Conservation (phyloP, 2,113 vertebrate genomes). For the Opisthocomus hoazin region DNA sequence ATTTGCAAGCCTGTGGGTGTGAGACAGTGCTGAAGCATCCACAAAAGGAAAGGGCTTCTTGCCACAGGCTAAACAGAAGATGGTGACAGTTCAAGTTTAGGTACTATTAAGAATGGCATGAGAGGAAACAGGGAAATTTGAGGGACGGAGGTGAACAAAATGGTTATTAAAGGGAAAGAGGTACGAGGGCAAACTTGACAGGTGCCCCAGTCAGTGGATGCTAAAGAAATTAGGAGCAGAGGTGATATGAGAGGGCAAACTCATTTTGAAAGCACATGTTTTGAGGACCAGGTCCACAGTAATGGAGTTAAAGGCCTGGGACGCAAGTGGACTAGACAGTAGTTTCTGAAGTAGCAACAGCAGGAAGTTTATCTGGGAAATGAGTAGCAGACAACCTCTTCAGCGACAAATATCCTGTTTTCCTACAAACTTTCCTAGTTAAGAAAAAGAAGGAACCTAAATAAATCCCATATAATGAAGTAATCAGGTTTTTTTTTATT, state of each 20-base stretch:
- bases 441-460: slow-evolving; percentile 47
- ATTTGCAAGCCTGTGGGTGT: not conserved
- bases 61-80: not conserved
- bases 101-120: not conserved
- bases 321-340: not conserved
- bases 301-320: not conserved
- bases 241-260: not conserved
- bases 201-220: not conserved
- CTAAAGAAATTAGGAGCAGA: not conserved
- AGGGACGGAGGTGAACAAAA: not conserved
- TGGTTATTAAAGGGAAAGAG: not conserved
- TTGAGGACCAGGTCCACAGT: not conserved
- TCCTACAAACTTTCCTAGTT: slow-evolving; percentile 29
- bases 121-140: not conserved
- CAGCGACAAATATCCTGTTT: slow-evolving; percentile 50
- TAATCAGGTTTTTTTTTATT: slow-evolving; percentile 14
- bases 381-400: slow-evolving; percentile 35
- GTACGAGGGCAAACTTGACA: not conserved
- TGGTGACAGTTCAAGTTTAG: not conserved
- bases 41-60: not conserved
- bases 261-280: not conserved
- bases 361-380: slow-evolving; percentile 55
- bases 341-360: slow-evolving; percentile 18
- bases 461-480: slow-evolving; percentile 29
- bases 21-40: not conserved